Evolutionary conservation across 2,797 vertebrate genomes (phyloP), one percentile per base, ranked within the genome.

Genomic region (Echeneis naucrates): DNA sequence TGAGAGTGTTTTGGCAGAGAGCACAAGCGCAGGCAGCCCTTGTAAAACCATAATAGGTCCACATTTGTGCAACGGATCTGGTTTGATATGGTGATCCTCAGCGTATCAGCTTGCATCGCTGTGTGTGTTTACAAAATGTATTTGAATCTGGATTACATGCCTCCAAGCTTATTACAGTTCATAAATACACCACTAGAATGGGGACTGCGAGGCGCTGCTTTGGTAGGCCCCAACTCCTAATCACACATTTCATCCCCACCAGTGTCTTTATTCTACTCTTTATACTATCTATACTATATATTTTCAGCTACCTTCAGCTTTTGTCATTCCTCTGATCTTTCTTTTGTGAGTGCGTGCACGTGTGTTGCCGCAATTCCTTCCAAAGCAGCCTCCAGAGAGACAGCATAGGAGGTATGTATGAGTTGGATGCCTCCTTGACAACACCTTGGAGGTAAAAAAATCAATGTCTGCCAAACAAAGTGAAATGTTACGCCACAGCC

Each of bases 381-480:
- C 48, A 78, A 87, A 84, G 83, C 82, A 78, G 81, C 80, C 87
- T 85, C 76, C 66, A 51, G 78, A 88, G 86, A 83, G 76, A 69
- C 68, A 52, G 77, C 68, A 82, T 68, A 74, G 78, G 85, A 81
- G 80, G 83, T 76, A 76, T 83, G 82, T 85, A 86, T 84, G 84
- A 85, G 88, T 44, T 75, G 86, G 89, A 91, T 86, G 89, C 89
- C 88, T 90, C 88, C 87, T 90, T 92, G 87, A 92, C 89, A 91
- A 93, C 90, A 93, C 90, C 90, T 91, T 90, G 85, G 84, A 75
- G 87, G 88, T 91, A 90, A 90, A n/a, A n/a, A 93, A 93, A 94
- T 93, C 90, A 88, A 93, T 93, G 88, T 90, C 87, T 89, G 89
- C 89, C 91, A 90, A 93, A 87, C 91, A 90, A 88, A 92, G 90